Evolutionary conservation across 23 tunicate species (phyloP).

Genomic region (Trididemnum clinides): DNA sequence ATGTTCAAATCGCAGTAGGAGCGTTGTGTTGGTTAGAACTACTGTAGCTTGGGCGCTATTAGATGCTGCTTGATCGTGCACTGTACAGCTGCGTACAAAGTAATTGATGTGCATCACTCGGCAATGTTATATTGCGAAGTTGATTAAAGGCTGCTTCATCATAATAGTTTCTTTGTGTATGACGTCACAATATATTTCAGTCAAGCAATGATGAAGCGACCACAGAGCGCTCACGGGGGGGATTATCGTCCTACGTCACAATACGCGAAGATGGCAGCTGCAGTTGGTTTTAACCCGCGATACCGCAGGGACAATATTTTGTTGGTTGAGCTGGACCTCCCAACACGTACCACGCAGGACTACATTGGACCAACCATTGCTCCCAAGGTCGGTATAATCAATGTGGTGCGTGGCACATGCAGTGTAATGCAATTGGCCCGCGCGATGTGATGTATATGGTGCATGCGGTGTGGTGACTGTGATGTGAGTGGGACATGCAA

Average conservation of each 20-base stretch:
- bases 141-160: background rate
- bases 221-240: slow-evolving; percentile 82
- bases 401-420: too few relatives aligned
- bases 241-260: slow-evolving; percentile 73
- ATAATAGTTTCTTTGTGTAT: background rate
- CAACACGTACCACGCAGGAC: slow-evolving; percentile 88
- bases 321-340: slow-evolving; percentile 95
- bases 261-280: slow-evolving; percentile 86
- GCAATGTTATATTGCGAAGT: background rate
- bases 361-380: slow-evolving; percentile 90
- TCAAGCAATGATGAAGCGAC: slow-evolving; percentile 88
- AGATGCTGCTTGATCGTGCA: too few relatives aligned
- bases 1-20: too few relatives aligned
- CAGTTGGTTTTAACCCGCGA: slow-evolving; percentile 84
- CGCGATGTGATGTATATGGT: too few relatives aligned
- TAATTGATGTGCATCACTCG: background rate
- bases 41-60: too few relatives aligned
- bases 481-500: too few relatives aligned
- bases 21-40: too few relatives aligned
- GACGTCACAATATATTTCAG: slow-evolving; percentile 33
- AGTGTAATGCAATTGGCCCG: too few relatives aligned
- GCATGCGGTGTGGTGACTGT: too few relatives aligned
- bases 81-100: background rate
- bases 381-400: slow-evolving; percentile 63
- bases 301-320: slow-evolving; percentile 81